Evolutionary conservation across 2,888 invertebrate genomes (phyloP), one percentile per base, ranked within the genome.

Genomic region (Tupiocoris notatus): DNA sequence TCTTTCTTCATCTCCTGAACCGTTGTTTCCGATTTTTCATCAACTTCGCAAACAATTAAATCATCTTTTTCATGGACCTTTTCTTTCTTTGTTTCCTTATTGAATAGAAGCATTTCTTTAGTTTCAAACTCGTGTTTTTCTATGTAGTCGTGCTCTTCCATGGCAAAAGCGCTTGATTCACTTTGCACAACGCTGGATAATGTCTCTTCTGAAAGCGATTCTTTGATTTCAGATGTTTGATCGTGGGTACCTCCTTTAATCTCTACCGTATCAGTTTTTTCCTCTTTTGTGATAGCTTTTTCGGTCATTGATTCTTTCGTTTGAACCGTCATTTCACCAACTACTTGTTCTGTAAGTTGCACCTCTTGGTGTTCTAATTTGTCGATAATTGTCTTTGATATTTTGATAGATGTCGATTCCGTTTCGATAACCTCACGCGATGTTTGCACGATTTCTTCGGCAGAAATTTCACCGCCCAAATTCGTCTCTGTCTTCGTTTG

Each of bases 121-220:
- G 22, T 66, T 25, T 78, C 76, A 9, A 75, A 75, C 61, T 77
- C 68, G 16, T 79, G 77, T 25, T 75, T 77, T 63, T 71, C 74
- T 23, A 17, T 65, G 24, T 78, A 66, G 25, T 67, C 59, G 56
- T 76, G 61, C 25, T 67, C 59, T 54, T 64, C 62, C 24, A 62
- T 20, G 2, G 9, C 56, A 61, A 16, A 21, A 2, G 24, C 12
- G 6, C 21, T 71, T 57, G 24, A 20, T 56, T 54, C 25, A 25
- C 58, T 71, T 16, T 18, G 17, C n/a, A 59, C 59, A 59, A 6
- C n/a, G 12, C 39, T 39, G 39, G 39, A 39, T 39, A 12, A 3
- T 39, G 39, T 39, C 39, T 39, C 12, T 12, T 39, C 39, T n/a
- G n/a, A n/a, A n/a, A n/a, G n/a, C n/a, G 39, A 39, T 39, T 39